phyloP scores from a whole-genome alignment of 2,888 invertebrate genomes.

The Heliconius aoede region DNA sequence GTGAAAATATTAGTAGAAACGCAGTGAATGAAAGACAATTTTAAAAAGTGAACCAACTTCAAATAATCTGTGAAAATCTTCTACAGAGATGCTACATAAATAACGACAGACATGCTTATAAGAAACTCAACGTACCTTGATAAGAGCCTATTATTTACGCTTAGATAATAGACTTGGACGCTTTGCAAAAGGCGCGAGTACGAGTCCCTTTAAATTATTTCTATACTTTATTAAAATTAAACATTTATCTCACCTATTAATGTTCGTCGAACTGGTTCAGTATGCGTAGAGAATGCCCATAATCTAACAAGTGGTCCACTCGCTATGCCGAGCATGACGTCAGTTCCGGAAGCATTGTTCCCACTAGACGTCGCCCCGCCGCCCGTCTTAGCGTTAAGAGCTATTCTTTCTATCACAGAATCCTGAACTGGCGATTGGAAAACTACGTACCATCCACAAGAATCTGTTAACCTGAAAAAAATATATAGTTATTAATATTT shows the following conservation, averaged over 20 bases:
- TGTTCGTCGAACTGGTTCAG: conserved; percentile 78
- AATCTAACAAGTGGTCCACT: conserved; percentile 76
- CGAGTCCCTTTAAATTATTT: not conserved
- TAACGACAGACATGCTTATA: too few relatives aligned
- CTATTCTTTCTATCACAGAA: conserved; percentile 94
- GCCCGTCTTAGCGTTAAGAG: conserved; percentile 89
- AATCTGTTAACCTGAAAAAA: conserved; percentile 91
- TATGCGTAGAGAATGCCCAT: conserved; percentile 80
- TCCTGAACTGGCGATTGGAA: conserved; percentile 97
- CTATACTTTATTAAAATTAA: not conserved
- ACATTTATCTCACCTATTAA: conserved; percentile 64
- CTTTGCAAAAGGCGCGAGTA: not conserved
- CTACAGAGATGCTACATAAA: too few relatives aligned
- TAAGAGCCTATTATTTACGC: too few relatives aligned
- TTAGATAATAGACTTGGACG: too few relatives aligned
- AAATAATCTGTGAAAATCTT: too few relatives aligned
- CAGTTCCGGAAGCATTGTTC: conserved; percentile 68
- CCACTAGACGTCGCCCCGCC: conserved; percentile 69
- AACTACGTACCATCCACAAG: conserved; percentile 97
- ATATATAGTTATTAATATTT: not conserved
- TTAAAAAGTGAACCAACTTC: too few relatives aligned
- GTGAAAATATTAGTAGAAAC: too few relatives aligned
- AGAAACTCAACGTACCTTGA: too few relatives aligned
- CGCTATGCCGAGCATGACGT: conserved; percentile 79
- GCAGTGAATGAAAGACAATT: too few relatives aligned